phyloP scores from a whole-genome alignment of 2,113 vertebrate genomes.

The Neodontobutis hainanensis region DNA sequence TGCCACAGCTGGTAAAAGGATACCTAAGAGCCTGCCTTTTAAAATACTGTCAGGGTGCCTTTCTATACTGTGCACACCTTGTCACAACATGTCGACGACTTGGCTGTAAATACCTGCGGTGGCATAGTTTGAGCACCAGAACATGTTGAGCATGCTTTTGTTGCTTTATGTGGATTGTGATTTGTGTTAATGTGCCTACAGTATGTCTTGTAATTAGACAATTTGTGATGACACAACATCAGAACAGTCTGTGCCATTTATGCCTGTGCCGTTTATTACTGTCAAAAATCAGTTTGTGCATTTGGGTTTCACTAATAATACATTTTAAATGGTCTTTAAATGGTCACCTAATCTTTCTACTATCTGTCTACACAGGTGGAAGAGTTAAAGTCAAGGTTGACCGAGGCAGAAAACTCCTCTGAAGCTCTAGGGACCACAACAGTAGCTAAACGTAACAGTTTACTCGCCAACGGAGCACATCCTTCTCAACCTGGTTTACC shows the following conservation, averaged over 20 bases:
- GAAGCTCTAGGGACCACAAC: background rate
- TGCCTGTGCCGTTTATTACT: no score
- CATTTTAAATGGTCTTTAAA: background rate
- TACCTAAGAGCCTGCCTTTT: background rate
- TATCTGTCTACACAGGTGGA: slow-evolving; percentile 81
- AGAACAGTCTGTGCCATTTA: background rate
- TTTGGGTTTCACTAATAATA: background rate
- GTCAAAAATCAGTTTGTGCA: background rate
- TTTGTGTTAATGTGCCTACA: background rate
- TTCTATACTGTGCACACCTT: background rate
- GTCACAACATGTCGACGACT: slow-evolving; percentile 23
- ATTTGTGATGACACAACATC: no score
- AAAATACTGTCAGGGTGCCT: slow-evolving; percentile 2
- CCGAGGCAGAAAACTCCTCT: slow-evolving; percentile 73
- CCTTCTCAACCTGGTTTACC: slow-evolving; percentile 61
- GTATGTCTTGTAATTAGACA: background rate
- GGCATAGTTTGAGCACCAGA: background rate
- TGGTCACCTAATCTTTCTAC: background rate
- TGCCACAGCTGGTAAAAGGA: background rate
- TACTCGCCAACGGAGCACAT: slow-evolving; percentile 38
- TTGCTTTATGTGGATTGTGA: background rate
- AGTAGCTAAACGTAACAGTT: background rate
- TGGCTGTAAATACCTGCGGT: background rate
- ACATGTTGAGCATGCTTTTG: background rate
- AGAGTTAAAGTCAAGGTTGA: slow-evolving; percentile 85